phyloP scores from a whole-genome alignment of 2,888 invertebrate genomes.

The Belgica antarctica region DNA sequence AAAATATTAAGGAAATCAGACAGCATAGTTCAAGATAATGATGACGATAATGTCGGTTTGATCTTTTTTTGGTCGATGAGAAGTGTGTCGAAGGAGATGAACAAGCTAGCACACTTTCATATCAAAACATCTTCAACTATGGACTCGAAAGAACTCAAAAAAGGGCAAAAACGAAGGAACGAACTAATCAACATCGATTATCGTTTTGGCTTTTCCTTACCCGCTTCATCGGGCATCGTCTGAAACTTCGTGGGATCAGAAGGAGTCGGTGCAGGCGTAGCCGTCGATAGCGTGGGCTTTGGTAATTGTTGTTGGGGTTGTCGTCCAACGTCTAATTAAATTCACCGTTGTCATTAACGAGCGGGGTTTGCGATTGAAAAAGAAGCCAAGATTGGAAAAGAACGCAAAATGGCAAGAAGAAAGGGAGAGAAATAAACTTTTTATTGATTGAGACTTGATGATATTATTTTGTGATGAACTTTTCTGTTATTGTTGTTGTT shows the following conservation, averaged over 20 bases:
- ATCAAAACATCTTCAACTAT: neutral
- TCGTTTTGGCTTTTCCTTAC: conserved; percentile 56
- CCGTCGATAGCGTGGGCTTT: conserved; percentile 64
- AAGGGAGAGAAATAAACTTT: too few species aligned
- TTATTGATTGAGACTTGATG: too few species aligned
- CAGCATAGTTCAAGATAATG: neutral
- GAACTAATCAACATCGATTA: conserved; percentile 30
- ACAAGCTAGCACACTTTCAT: too few species aligned
- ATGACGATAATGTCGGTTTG: neutral
- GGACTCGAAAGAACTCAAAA: neutral
- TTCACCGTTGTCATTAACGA: too few species aligned
- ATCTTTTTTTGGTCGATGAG: too few species aligned
- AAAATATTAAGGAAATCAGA: neutral
- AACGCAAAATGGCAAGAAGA: too few species aligned
- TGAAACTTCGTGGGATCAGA: conserved; percentile 62
- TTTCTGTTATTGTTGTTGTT: too few species aligned
- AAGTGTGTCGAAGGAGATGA: too few species aligned
- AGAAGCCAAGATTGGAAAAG: too few species aligned
- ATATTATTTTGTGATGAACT: too few species aligned
- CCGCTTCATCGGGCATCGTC: conserved; percentile 68
- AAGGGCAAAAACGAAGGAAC: neutral
- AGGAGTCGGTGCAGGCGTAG: conserved; percentile 65
- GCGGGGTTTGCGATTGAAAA: too few species aligned
- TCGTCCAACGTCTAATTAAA: conserved; percentile 55
- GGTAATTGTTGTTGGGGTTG: conserved; percentile 48